A percentile compares a stretch with the other conserved stretches of the same genome.
Evolutionary conservation across 2,797 vertebrate genomes (phyloP).

Genomic region (Taeniopygia guttata): DNA sequence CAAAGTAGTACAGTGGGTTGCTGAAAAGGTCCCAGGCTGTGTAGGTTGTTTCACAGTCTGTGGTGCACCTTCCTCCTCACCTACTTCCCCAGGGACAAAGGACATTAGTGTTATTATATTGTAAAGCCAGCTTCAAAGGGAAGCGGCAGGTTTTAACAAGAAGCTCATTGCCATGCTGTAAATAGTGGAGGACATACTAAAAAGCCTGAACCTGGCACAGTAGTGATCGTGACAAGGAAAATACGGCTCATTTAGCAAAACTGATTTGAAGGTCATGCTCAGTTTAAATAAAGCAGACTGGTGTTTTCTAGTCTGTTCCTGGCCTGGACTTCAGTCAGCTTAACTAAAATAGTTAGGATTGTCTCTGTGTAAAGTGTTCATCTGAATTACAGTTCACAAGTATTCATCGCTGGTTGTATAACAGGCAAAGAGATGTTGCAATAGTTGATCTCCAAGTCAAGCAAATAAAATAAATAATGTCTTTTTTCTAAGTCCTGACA

Average conservation of each 20-base stretch:
- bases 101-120: conserved; percentile 31
- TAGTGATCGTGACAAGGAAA: conserved; percentile 37
- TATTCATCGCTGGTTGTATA: neutral
- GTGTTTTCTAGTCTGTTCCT: neutral
- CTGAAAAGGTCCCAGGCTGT: conserved; percentile 1
- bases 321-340: neutral
- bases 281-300: neutral
- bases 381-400: neutral
- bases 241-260: conserved; percentile 42
- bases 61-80: conserved; percentile 45
- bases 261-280: conserved; percentile 38
- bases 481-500: neutral
- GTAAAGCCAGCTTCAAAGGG: conserved; percentile 57
- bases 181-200: conserved; percentile 35
- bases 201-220: conserved; percentile 23
- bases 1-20: neutral
- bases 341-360: neutral
- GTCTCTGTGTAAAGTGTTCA: neutral
- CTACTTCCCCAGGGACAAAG: conserved; percentile 49
- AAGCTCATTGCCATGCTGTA: conserved; percentile 56
- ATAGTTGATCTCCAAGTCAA: conserved; percentile 6
- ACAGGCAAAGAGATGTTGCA: conserved; percentile 17
- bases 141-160: conserved; percentile 63
- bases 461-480: conserved; percentile 23
- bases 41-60: neutral